These are phyloP conservation scores for Nemoura dubitans DNA, from an alignment of 2,888 invertebrate species.

Conservation along the genomic window DNA sequence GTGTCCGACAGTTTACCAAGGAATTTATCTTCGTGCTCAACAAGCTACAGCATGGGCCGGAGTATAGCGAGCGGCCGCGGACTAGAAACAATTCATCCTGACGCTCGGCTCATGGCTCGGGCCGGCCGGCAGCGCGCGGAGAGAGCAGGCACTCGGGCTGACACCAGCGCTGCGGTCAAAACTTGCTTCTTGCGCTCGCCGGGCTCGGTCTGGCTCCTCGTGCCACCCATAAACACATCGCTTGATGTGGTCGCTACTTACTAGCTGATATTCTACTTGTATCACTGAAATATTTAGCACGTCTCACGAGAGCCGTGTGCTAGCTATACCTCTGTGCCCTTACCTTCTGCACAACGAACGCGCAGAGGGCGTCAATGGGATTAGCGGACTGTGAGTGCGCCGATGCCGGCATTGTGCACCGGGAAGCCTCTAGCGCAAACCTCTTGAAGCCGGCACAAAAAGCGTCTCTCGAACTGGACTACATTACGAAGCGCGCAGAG, in stretches of 20 bases:
- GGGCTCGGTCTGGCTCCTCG: not conserved
- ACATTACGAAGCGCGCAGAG: not conserved
- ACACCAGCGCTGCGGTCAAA: constrained; percentile 14
- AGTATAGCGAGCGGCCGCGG: not conserved
- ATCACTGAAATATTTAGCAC: constrained; percentile 32
- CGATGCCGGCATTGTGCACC: not conserved
- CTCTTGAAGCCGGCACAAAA: constrained; percentile 8
- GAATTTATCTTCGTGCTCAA: constrained; percentile 23
- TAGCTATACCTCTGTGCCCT: not conserved
- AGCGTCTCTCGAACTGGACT: constrained; percentile 20
- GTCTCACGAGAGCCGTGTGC: not conserved
- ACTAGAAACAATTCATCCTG: constrained; percentile 7
- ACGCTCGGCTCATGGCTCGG: not conserved
- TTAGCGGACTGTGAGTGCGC: not conserved
- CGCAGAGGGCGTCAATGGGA: not conserved
- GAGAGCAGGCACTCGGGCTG: no score
- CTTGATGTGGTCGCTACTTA: constrained; percentile 20
- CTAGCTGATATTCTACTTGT: constrained; percentile 1
- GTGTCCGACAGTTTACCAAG: constrained; percentile 23
- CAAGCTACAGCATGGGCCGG: not conserved
- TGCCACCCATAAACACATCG: not conserved
- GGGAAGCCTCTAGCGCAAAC: not conserved
- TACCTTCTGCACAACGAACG: not conserved
- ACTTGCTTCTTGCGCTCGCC: constrained; percentile 7
- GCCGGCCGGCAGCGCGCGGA: not conserved